Base-by-base conservation (phyloP, 1,140 invertebrate species). In the Planococcus citri region DNA sequence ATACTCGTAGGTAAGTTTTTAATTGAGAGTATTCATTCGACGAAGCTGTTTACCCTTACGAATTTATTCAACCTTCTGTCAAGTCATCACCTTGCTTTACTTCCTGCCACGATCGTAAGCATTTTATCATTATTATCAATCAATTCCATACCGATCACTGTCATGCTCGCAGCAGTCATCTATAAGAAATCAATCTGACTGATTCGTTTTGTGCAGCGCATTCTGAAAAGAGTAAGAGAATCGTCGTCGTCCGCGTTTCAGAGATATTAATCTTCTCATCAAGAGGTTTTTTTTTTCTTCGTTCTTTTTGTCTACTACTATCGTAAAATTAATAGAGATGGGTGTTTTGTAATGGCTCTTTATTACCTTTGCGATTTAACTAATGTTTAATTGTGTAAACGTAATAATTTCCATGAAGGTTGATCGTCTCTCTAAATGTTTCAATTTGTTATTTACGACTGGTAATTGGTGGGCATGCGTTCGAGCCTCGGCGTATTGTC, bases 71-170 rank as follows among this genome's bases (percentile, higher is more conserved):
- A 51, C 41, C 41, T 51, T 51, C 41, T 51, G 41, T 51, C 41
- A 51, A 51, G 41, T 51, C 41, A 51, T 51, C 41, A 20, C 41
- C 41, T 51, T 51, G 41, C 41, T 51, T 51, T 51, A 51, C 41
- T 51, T 51, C 41, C 41, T 51, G 41, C 41, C 12, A 51, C 17
- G 41, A 51, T 51, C 17, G 6, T 51, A 20, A 51, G 41, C 41
- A 51, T 51, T 51, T 51, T 51, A 51, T 51, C 41, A 51, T 51
- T 51, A 51, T 51, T 51, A 51, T 51, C 41, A 51, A 51, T 51
- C 41, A 51, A 51, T 51, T 51, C 41, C 41, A 17, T 51, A 51
- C 41, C 41, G 41, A 51, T 51, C 41, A 20, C 41, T 20, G 41
- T 51, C 41, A 20, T 17, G 41, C n/a, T 51, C 41, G n/a, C 41